A percentile compares a stretch with the other conserved stretches of the same genome.
These are phyloP conservation scores for Mustelus asterias DNA, from an alignment of 2,113 vertebrate species.

Conservation along the genomic window DNA sequence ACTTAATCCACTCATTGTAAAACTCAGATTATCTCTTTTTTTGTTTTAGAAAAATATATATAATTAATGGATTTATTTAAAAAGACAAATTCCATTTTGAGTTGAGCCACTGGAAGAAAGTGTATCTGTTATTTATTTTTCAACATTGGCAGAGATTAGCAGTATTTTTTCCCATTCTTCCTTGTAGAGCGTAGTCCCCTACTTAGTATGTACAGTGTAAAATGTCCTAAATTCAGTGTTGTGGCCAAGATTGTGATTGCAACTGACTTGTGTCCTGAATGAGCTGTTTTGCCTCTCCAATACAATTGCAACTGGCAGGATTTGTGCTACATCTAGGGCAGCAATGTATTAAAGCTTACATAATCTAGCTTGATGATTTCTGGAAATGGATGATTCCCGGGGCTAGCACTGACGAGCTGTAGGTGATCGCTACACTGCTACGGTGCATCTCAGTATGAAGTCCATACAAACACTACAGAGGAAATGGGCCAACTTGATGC, in stretches of 20 bases:
- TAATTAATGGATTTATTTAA: not conserved
- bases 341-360: conserved; percentile 78
- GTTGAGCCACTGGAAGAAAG: not conserved
- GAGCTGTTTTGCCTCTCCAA: conserved; percentile 14
- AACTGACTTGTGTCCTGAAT: conserved; percentile 21
- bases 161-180: not conserved
- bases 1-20: conserved; percentile 29
- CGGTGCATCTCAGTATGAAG: conserved; percentile 65
- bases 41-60: not conserved
- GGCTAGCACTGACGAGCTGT: conserved; percentile 1
- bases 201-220: conserved; percentile 2
- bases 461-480: conserved; percentile 68
- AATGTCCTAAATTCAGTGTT: not conserved
- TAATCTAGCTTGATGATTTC: conserved; percentile 69
- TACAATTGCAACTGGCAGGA: conserved; percentile 71
- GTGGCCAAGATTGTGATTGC: not conserved
- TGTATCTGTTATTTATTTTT: not conserved
- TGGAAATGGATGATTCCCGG: conserved; percentile 50
- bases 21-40: not conserved
- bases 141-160: not conserved
- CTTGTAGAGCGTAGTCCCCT: not conserved
- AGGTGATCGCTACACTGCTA: conserved; percentile 43
- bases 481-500: conserved; percentile 78
- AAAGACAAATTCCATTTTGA: not conserved
- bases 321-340: conserved; percentile 90